Conservation (phyloP, 2,888 invertebrate species). For the Temnothorax ravouxi region DNA sequence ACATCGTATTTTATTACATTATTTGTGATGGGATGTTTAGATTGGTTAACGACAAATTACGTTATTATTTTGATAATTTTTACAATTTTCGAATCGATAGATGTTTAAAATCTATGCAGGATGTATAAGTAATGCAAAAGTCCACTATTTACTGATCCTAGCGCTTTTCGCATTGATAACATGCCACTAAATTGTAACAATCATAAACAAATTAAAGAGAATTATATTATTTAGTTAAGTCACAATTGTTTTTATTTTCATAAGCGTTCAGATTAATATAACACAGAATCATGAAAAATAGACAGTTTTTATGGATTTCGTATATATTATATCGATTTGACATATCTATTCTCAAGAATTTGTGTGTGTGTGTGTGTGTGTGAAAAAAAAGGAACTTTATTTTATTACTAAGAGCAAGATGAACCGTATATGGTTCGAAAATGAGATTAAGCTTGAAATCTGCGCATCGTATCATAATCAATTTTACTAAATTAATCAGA, state of each 20-base stretch:
- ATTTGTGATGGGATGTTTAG: too few relatives aligned
- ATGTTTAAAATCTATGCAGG: not conserved
- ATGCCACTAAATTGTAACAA: too few relatives aligned
- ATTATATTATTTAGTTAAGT: slow-evolving; percentile 1
- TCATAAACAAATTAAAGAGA: not conserved
- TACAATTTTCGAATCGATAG: not conserved
- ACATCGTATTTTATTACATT: too few relatives aligned
- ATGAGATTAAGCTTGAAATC: slow-evolving; percentile 2
- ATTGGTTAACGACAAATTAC: too few relatives aligned
- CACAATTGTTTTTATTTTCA: not conserved
- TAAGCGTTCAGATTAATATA: not conserved
- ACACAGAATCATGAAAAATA: not conserved
- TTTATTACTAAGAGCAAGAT: slow-evolving; percentile 11
- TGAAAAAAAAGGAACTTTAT: slow-evolving; percentile 15
- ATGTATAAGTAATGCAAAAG: not conserved
- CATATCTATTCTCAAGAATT: not conserved
- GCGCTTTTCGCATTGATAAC: not conserved
- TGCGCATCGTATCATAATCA: not conserved
- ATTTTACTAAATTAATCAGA: not conserved
- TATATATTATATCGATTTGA: too few relatives aligned
- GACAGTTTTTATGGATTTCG: not conserved
- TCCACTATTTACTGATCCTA: not conserved
- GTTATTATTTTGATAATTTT: not conserved
- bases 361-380: too few relatives aligned
- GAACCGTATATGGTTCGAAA: not conserved